These are phyloP conservation scores for Dicycla oo DNA, from an alignment of 2,888 invertebrate species.

Conservation along the genomic window DNA sequence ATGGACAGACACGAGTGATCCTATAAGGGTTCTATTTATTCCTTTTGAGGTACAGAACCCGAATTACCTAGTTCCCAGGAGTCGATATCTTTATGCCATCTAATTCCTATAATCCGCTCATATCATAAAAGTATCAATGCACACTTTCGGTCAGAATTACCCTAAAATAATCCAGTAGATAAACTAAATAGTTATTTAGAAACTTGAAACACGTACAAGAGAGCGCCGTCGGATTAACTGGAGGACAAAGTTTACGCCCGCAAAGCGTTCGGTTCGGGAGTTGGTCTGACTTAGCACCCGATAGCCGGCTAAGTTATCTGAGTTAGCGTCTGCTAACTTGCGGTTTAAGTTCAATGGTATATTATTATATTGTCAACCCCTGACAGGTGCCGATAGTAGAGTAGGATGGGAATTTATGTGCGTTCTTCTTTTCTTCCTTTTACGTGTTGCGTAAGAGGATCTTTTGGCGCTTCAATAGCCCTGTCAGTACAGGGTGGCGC, in stretches of 20 bases:
- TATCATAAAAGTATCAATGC: conserved; percentile 15
- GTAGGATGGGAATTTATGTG: conserved; percentile 26
- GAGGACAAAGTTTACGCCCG: conserved; percentile 77
- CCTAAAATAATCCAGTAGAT: conserved; percentile 16
- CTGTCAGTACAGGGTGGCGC: not conserved
- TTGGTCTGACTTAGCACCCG: conserved; percentile 86
- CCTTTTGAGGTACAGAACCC: too few relatives aligned
- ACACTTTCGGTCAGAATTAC: conserved; percentile 1
- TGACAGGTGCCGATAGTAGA: conserved; percentile 61
- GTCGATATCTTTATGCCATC: not conserved
- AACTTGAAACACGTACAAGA: conserved; percentile 49
- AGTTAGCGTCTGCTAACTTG: conserved; percentile 83
- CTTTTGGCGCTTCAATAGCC: not conserved
- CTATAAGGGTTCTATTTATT: too few relatives aligned
- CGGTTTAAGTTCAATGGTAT: conserved; percentile 82
- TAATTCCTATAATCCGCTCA: conserved; percentile 13
- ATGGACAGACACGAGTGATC: too few relatives aligned
- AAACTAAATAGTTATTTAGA: too few relatives aligned
- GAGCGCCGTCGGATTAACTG: conserved; percentile 71
- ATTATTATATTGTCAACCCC: conserved; percentile 81
- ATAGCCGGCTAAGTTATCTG: conserved; percentile 84
- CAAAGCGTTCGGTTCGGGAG: conserved; percentile 83
- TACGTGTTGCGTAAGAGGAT: not conserved
- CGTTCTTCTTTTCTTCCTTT: conserved; percentile 5
- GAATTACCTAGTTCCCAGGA: not conserved